Evolutionary conservation across 2,797 vertebrate species (phyloP).

Genomic region (Poeciliopsis paucimaculata): DNA sequence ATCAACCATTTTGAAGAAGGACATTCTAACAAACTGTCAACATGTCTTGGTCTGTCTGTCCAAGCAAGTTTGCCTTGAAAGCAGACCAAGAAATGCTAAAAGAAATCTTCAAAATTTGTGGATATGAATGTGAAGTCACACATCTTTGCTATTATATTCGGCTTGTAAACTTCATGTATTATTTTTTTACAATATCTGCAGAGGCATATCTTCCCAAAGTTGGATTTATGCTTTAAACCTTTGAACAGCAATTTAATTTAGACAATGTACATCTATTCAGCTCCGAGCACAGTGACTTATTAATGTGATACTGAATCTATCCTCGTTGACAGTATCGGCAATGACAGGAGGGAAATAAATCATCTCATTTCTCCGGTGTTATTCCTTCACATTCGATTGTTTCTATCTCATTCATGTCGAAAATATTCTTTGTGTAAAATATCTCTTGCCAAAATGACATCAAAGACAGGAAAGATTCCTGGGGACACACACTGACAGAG

Average conservation of each 20-base stretch:
- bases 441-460: not conserved
- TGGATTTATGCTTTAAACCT: not conserved
- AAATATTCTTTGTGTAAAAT: slow-evolving; percentile 9
- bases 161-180: not conserved
- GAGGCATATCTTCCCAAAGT: not conserved
- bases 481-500: not conserved
- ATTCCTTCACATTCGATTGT: slow-evolving; percentile 2
- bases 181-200: not conserved
- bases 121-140: not conserved
- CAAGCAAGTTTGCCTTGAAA: not conserved
- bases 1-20: not conserved
- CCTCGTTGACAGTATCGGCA: slow-evolving; percentile 8
- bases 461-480: not conserved
- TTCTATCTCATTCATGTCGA: not conserved
- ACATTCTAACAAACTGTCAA: not conserved
- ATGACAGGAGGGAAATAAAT: slow-evolving; percentile 8
- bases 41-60: not conserved
- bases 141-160: not conserved
- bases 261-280: not conserved
- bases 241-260: not conserved
- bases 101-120: no score
- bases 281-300: not conserved
- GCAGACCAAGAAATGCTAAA: no score
- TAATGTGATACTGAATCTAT: not conserved
- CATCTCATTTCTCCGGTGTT: slow-evolving; percentile 8